These are phyloP conservation scores for Bolborhynchus lineola DNA, from an alignment of 2,113 vertebrate species.

Conservation along the genomic window DNA sequence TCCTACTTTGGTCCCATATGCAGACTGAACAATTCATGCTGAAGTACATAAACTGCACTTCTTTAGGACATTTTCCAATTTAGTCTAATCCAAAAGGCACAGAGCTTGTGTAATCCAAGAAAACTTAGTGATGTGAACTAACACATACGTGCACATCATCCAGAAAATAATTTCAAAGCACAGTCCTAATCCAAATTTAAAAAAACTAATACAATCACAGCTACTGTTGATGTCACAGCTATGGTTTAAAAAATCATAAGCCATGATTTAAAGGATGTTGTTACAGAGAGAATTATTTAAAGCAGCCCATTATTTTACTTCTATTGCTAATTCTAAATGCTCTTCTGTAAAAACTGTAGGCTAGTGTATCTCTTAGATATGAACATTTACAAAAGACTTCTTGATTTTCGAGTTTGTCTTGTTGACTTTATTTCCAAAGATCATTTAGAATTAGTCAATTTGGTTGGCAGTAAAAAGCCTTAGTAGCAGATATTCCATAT, in stretches of 20 bases:
- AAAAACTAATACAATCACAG: background rate
- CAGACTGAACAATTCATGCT: background rate
- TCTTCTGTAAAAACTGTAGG: background rate
- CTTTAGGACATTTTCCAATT: background rate
- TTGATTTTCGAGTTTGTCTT: background rate
- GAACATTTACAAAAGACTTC: rapidly evolving
- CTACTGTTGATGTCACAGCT: background rate
- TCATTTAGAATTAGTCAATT: background rate
- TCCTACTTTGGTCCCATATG: background rate
- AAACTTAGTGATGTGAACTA: background rate
- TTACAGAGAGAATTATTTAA: background rate
- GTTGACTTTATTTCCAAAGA: background rate
- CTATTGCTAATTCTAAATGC: background rate
- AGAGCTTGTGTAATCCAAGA: background rate
- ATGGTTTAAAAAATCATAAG: background rate
- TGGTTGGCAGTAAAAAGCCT: background rate
- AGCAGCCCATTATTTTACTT: background rate
- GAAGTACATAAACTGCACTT: background rate
- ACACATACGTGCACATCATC: background rate
- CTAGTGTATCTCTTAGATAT: background rate
- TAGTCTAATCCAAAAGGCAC: background rate
- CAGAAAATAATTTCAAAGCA: background rate
- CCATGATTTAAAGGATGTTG: background rate
- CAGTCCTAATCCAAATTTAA: background rate
- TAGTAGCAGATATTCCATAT: background rate